Conservation (phyloP, 1,140 invertebrate genomes). For the Drosophila fuyamai region DNA sequence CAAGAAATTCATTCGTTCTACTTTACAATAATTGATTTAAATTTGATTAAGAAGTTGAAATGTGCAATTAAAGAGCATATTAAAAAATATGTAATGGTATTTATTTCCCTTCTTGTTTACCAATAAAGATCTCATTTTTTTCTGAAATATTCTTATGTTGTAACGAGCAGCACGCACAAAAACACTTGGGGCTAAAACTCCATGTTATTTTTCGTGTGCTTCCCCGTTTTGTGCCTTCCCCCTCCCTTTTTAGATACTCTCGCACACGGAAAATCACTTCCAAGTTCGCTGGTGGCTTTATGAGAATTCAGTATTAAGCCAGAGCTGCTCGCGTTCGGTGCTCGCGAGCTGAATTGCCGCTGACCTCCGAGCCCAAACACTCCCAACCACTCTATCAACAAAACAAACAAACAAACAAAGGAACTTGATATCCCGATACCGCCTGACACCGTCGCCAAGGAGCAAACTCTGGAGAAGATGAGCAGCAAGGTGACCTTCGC, state of each 20-base stretch:
- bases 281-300: neutral
- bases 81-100: no score
- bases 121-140: no score
- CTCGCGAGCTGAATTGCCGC: slow-evolving; percentile 17
- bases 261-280: neutral
- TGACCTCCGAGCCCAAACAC: neutral
- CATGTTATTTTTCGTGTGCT: slow-evolving; percentile 1
- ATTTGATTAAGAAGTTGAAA: no score
- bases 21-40: no score
- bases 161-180: neutral
- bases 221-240: slow-evolving; percentile 7
- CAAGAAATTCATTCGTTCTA: no score
- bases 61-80: no score
- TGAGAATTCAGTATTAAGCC: slow-evolving; percentile 61
- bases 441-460: slow-evolving; percentile 36
- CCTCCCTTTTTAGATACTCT: neutral
- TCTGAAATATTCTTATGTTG: no score
- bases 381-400: slow-evolving; percentile 11
- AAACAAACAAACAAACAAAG: slow-evolving; percentile 23
- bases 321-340: slow-evolving; percentile 49
- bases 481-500: slow-evolving; percentile 84
- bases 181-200: neutral
- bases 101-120: neutral
- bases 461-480: slow-evolving; percentile 43
- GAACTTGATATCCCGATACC: slow-evolving; percentile 38